These are phyloP conservation scores for Caenorhabditis becei DNA, from an alignment of 2,888 invertebrate genomes.

Conservation along the genomic window DNA sequence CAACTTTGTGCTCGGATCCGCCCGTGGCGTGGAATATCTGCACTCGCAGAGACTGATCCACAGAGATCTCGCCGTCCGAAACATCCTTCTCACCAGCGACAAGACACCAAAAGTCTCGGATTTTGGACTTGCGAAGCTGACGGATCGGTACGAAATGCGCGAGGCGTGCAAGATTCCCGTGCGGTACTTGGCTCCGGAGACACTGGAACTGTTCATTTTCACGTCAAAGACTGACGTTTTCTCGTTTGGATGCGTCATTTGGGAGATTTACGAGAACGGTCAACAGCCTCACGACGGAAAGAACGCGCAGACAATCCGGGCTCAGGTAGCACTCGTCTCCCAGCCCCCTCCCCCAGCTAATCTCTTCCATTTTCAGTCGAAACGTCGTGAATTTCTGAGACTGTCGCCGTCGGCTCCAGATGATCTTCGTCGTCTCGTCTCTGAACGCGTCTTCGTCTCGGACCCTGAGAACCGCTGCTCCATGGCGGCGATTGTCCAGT, in stretches of 20 bases:
- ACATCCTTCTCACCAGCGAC: slow-evolving; percentile 36
- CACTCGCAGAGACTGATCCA: slow-evolving; percentile 51
- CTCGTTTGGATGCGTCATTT: slow-evolving; percentile 62
- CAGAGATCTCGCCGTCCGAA: slow-evolving; percentile 52
- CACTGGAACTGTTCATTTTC: slow-evolving; percentile 50
- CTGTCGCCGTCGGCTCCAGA: slow-evolving; percentile 33
- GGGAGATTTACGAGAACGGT: slow-evolving; percentile 62
- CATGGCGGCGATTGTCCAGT: slow-evolving; percentile 44
- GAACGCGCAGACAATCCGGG: slow-evolving; percentile 37
- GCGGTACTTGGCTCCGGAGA: slow-evolving; percentile 57
- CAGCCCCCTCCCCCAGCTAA: too few species aligned
- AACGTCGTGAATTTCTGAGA: slow-evolving; percentile 45
- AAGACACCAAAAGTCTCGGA: slow-evolving; percentile 49
- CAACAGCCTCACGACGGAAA: slow-evolving; percentile 53
- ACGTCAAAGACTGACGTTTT: slow-evolving; percentile 60
- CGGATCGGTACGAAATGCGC: slow-evolving; percentile 41
- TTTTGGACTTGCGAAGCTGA: slow-evolving; percentile 44
- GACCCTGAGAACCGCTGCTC: slow-evolving; percentile 59
- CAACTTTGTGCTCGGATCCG: slow-evolving; percentile 37
- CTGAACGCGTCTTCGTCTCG: slow-evolving; percentile 39
- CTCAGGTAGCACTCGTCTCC: too few species aligned
- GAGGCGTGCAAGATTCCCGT: slow-evolving; percentile 52
- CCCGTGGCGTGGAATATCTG: slow-evolving; percentile 60
- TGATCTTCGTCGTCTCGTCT: slow-evolving; percentile 31
- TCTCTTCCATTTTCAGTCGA: too few species aligned